phyloP scores from a whole-genome alignment of 2,888 invertebrate genomes.

The Archaeoteleia sp. region DNA sequence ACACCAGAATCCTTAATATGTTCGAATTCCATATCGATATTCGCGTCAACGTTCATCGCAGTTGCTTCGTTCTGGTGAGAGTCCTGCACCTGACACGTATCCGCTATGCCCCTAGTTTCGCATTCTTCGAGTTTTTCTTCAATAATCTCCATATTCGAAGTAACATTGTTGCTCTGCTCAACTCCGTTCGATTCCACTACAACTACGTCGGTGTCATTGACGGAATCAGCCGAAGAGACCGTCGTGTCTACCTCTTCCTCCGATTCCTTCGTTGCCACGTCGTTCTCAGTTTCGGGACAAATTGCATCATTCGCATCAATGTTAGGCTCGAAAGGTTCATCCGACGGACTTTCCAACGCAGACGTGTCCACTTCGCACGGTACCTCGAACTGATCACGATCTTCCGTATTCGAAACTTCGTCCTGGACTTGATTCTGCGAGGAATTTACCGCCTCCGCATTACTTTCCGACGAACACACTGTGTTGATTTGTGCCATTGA shows the following conservation, averaged over 20 bases:
- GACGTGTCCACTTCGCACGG: constrained; percentile 19
- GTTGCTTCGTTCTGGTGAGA: constrained; percentile 31
- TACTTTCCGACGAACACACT: constrained; percentile 38
- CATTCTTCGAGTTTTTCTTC: neutral
- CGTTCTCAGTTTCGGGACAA: neutral
- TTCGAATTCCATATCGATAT: neutral
- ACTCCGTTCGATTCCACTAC: constrained; percentile 9
- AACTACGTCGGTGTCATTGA: neutral
- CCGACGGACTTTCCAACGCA: neutral
- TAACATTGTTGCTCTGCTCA: constrained; percentile 31
- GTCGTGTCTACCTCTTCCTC: neutral
- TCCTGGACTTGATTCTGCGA: too few species aligned
- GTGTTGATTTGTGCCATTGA: too few species aligned
- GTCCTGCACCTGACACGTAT: constrained; percentile 5
- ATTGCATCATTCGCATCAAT: neutral
- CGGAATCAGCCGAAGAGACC: too few species aligned
- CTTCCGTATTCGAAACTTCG: neutral
- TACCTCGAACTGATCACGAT: neutral
- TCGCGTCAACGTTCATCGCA: constrained; percentile 3
- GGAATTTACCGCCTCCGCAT: too few species aligned
- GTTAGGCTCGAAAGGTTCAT: neutral
- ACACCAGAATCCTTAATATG: neutral
- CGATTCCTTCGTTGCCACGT: neutral
- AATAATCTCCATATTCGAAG: constrained; percentile 23
- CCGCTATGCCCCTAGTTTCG: neutral